These are phyloP conservation scores for Varroa destructor DNA, from an alignment of 1,140 invertebrate genomes.

Conservation along the genomic window DNA sequence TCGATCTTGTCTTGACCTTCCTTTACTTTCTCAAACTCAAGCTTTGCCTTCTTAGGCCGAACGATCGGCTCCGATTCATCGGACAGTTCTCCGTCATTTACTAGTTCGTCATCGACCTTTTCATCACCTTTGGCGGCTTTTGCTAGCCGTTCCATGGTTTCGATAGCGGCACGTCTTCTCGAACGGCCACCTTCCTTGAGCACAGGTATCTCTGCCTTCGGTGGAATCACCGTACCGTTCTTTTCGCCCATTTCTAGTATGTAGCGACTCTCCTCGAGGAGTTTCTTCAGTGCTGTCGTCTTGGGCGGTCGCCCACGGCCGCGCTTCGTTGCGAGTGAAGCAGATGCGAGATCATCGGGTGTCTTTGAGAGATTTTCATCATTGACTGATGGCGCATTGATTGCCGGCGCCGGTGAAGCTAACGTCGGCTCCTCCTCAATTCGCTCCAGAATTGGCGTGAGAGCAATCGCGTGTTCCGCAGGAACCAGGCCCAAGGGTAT, in stretches of 20 bases:
- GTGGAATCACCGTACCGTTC: not conserved
- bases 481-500: no score
- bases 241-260: constrained; percentile 24
- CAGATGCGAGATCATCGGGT: constrained; percentile 16
- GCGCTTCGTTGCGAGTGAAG: not conserved
- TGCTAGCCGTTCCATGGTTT: constrained; percentile 15
- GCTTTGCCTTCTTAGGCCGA: not conserved
- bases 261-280: constrained; percentile 22
- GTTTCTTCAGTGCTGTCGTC: constrained; percentile 11
- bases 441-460: no score
- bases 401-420: no score
- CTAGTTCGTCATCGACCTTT: constrained; percentile 5
- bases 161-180: not conserved
- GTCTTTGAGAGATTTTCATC: constrained; percentile 16
- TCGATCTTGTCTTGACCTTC: constrained; percentile 1
- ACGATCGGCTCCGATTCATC: not conserved
- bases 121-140: constrained; percentile 8
- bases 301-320: constrained; percentile 10
- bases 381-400: not conserved
- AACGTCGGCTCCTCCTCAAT: no score
- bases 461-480: no score
- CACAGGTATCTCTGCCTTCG: not conserved
- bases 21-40: not conserved
- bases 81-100: not conserved
- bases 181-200: constrained; percentile 11